Percentiles rank a stretch among this genome's conserved stretches.
Conservation (phyloP, 2,888 invertebrate genomes). For the Drosophila nigritarsus region DNA sequence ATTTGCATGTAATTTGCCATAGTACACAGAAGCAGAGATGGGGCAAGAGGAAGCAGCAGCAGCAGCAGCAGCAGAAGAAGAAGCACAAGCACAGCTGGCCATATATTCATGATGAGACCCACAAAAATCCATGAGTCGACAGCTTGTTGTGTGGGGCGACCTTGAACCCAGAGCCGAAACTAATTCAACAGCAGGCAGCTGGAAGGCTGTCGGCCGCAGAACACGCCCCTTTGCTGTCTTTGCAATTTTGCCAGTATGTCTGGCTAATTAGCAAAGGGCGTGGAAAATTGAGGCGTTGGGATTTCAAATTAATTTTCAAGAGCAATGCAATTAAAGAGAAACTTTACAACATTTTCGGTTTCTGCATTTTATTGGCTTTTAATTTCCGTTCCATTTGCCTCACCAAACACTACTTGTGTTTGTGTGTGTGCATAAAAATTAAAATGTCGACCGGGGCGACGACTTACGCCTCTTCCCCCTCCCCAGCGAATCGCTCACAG, state of each 20-base stretch:
- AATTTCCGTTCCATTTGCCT: constrained; percentile 65
- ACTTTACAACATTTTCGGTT: neutral
- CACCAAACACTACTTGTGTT: constrained; percentile 45
- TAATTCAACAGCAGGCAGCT: constrained; percentile 21
- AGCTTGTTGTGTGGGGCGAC: constrained; percentile 35
- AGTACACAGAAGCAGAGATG: constrained; percentile 1
- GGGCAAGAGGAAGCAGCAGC: neutral
- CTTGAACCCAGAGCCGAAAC: constrained; percentile 54
- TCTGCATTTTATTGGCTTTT: constrained; percentile 68
- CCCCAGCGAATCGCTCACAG: neutral
- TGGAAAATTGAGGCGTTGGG: constrained; percentile 10
- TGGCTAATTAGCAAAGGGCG: constrained; percentile 52
- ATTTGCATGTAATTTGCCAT: constrained; percentile 72
- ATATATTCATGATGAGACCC: constrained; percentile 38
- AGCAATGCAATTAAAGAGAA: constrained; percentile 45
- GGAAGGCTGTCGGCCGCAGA: neutral
- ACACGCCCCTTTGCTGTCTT: constrained; percentile 65
- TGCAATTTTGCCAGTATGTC: constrained; percentile 44
- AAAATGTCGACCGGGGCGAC: constrained; percentile 55
- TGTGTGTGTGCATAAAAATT: constrained; percentile 63
- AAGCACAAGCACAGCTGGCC: constrained; percentile 8
- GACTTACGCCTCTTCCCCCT: neutral
- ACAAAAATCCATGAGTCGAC: constrained; percentile 2
- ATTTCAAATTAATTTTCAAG: constrained; percentile 50
- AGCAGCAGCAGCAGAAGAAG: constrained; percentile 18